Conservation (phyloP, 2,888 invertebrate species). For the Lysandra bellargus region DNA sequence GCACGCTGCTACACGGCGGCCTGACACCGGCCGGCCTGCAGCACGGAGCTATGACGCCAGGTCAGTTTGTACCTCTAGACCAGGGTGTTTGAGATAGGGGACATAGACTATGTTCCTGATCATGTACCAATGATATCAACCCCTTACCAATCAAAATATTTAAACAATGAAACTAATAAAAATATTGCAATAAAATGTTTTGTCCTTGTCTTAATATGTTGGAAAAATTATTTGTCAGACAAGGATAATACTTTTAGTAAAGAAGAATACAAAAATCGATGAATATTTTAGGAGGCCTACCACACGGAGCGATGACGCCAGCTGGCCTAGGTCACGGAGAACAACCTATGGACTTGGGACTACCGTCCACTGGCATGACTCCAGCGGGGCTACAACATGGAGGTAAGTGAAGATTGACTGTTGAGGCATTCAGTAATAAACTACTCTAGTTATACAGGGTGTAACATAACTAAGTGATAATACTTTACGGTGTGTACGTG, state of each 20-base stretch:
- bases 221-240: no score
- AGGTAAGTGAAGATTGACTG: constrained; percentile 40
- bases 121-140: no score
- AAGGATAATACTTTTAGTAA: no score
- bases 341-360: constrained; percentile 49
- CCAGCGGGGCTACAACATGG: constrained; percentile 63
- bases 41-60: constrained; percentile 51
- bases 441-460: not conserved
- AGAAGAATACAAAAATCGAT: not conserved
- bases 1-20: constrained; percentile 64
- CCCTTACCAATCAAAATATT: no score
- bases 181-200: no score
- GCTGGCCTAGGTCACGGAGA: constrained; percentile 61
- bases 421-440: not conserved
- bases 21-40: constrained; percentile 52
- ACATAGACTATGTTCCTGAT: no score
- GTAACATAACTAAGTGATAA: no score
- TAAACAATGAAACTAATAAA: no score
- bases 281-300: constrained; percentile 60
- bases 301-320: constrained; percentile 64
- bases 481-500: no score
- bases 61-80: constrained; percentile 12
- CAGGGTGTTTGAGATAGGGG: not conserved
- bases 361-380: constrained; percentile 47
- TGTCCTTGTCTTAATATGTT: no score